phyloP scores from a whole-genome alignment of 2,888 invertebrate species.

The Rugalucina vietnamica region DNA sequence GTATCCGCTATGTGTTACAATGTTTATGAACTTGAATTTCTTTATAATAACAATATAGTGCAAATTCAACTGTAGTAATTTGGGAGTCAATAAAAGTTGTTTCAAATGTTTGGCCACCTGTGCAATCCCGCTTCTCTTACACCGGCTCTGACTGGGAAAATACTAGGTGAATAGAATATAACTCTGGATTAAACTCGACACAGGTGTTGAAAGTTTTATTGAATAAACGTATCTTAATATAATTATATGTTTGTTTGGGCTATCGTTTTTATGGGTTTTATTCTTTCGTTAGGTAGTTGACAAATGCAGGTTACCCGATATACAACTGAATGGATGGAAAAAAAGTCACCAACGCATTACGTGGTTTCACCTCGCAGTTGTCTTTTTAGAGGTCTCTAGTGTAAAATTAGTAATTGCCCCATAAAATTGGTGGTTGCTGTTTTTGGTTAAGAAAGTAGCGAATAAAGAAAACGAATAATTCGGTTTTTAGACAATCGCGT shows the following conservation, averaged over 20 bases:
- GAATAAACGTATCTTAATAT: slow-evolving; percentile 6
- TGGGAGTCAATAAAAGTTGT: neutral
- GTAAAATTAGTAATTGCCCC: slow-evolving; percentile 43
- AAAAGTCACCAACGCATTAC: neutral
- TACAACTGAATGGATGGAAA: no score
- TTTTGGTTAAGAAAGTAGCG: slow-evolving; percentile 41
- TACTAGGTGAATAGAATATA: slow-evolving; percentile 1
- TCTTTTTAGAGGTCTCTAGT: slow-evolving; percentile 45
- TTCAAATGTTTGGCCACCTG: neutral
- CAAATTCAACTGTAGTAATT: neutral
- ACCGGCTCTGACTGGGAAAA: neutral
- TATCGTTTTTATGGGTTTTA: slow-evolving; percentile 8
- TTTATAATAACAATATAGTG: neutral
- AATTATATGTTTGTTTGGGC: neutral
- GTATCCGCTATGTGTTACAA: neutral
- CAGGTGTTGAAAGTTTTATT: slow-evolving; percentile 41
- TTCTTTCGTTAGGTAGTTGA: neutral
- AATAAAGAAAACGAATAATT: neutral
- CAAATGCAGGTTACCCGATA: neutral
- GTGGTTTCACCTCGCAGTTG: slow-evolving; percentile 6
- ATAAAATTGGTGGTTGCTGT: slow-evolving; percentile 45
- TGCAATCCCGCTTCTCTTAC: neutral
- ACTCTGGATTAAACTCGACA: slow-evolving; percentile 28
- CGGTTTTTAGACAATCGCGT: no score
- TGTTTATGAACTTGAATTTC: neutral